A percentile compares a stretch with the other conserved stretches of the same genome.
Evolutionary conservation across 2,113 vertebrate genomes (phyloP).

Genomic region (Pteropus alecto): DNA sequence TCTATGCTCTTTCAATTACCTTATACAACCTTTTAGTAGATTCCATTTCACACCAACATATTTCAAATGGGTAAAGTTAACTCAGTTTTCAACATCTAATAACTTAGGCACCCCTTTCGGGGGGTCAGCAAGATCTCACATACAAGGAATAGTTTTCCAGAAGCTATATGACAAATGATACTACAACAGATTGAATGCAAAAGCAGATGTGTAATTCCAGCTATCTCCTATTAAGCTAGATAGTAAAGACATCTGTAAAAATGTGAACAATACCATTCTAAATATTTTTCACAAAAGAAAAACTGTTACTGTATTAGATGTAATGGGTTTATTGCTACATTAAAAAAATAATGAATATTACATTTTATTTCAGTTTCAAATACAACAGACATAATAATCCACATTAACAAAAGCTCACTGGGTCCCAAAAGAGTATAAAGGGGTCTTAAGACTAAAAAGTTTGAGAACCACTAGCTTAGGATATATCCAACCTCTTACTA

Average conservation of each 20-base stretch:
- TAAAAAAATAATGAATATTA: neutral
- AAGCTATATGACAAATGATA: neutral
- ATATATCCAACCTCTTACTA: neutral
- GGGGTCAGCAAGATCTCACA: neutral
- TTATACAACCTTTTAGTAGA: neutral
- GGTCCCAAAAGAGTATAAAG: neutral
- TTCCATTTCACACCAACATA: neutral
- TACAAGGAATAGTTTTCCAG: neutral
- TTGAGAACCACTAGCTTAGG: neutral
- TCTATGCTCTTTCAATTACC: neutral
- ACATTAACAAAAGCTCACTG: conserved; percentile 20
- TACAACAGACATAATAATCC: neutral
- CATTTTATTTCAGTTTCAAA: conserved; percentile 47
- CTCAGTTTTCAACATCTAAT: neutral
- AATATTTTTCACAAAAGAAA: neutral
- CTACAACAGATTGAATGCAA: neutral
- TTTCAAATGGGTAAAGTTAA: neutral
- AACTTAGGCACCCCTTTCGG: neutral
- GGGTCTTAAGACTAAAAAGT: neutral
- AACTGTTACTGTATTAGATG: neutral
- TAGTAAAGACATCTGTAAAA: conserved; percentile 23
- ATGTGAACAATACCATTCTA: conserved; percentile 1
- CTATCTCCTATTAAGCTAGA: neutral
- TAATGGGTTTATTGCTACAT: neutral
- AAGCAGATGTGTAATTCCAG: neutral